phyloP scores from a whole-genome alignment of 2,797 vertebrate species.

The Apodemus agrarius region DNA sequence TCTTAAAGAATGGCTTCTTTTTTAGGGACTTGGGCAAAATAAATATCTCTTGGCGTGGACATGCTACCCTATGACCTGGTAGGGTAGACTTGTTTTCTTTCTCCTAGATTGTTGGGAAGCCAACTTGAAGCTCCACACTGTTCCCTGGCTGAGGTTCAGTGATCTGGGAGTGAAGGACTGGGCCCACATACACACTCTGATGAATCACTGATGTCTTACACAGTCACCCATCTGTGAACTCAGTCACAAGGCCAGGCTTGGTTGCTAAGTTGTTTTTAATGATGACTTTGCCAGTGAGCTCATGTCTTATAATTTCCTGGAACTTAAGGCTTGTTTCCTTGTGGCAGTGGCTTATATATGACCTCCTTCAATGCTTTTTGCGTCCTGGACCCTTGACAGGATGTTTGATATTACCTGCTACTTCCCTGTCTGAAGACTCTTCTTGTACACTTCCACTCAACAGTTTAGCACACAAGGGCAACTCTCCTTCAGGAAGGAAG shows the following conservation, averaged over 20 bases:
- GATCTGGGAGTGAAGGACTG: constrained; percentile 40
- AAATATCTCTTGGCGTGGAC: neutral
- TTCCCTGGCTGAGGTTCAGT: constrained; percentile 56
- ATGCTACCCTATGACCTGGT: constrained; percentile 14
- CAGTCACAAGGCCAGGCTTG: constrained; percentile 84
- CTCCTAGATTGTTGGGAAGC: constrained; percentile 69
- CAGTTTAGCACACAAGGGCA: constrained; percentile 94
- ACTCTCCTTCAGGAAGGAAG: constrained; percentile 95
- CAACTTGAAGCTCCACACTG: constrained; percentile 46
- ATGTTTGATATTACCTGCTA: constrained; percentile 92
- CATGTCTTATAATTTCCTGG: constrained; percentile 94
- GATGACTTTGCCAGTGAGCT: constrained; percentile 93
- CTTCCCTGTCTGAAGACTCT: constrained; percentile 93
- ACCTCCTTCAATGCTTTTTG: constrained; percentile 94
- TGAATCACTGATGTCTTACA: constrained; percentile 74
- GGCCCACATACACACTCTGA: constrained; percentile 24
- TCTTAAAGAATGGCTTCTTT: neutral
- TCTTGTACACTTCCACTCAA: constrained; percentile 91
- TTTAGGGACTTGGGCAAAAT: constrained; percentile 75
- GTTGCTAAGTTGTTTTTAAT: constrained; percentile 88
- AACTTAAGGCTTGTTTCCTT: constrained; percentile 91
- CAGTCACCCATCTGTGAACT: constrained; percentile 85
- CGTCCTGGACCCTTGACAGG: constrained; percentile 93
- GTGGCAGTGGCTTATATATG: constrained; percentile 89
- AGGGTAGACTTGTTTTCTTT: constrained; percentile 52